A percentile compares a stretch with the other conserved stretches of the same genome.
phyloP scores from a whole-genome alignment of 2,888 invertebrate species.

The Tetragnatha montana region DNA sequence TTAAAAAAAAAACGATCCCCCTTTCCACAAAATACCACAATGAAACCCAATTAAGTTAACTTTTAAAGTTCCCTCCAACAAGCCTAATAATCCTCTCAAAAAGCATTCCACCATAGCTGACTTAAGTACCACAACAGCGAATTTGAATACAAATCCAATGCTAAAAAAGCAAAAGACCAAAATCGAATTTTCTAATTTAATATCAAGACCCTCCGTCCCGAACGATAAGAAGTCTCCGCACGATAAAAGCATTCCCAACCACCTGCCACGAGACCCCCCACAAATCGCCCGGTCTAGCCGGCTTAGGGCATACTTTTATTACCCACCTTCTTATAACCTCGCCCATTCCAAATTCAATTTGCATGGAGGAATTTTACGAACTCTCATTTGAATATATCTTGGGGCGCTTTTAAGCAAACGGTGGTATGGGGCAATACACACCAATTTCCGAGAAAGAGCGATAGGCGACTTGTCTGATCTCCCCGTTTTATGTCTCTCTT shows the following conservation, averaged over 20 bases:
- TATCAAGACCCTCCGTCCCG: background rate
- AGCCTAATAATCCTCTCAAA: background rate
- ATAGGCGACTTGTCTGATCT: background rate
- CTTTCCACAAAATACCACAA: background rate
- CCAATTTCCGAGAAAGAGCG: constrained; percentile 26
- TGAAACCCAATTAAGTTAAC: background rate
- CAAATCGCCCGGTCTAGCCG: constrained; percentile 8
- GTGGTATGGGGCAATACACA: constrained; percentile 20
- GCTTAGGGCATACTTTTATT: constrained; percentile 23
- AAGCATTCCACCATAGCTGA: background rate
- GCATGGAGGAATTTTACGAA: constrained; percentile 39
- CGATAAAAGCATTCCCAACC: constrained; percentile 7
- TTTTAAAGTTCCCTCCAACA: background rate
- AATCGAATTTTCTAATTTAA: constrained; percentile 13
- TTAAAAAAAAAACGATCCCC: no score
- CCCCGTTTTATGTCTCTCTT: constrained; percentile 48
- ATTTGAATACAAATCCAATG: background rate
- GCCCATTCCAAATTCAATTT: constrained; percentile 57
- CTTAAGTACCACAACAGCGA: background rate
- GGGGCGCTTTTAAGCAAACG: constrained; percentile 1
- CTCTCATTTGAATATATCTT: constrained; percentile 40
- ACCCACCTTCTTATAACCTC: constrained; percentile 4
- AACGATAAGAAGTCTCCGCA: background rate
- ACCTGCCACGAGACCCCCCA: background rate
- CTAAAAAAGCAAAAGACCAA: background rate